A percentile compares a stretch with the other conserved stretches of the same genome.
Evolutionary conservation across 2,113 vertebrate species (phyloP).

Genomic region (Notothenia rossii): DNA sequence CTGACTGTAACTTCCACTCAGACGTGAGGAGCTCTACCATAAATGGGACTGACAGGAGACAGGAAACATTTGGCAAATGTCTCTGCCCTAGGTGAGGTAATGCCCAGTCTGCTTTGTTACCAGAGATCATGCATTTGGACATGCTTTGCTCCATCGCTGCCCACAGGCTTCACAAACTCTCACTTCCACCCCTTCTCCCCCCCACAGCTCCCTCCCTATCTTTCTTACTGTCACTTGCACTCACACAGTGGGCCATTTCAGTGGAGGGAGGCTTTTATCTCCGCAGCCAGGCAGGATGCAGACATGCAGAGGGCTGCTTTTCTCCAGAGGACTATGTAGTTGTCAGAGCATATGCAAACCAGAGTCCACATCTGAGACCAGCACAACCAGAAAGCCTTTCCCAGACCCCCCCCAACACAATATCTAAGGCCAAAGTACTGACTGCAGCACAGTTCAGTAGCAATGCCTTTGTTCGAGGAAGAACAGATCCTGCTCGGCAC

Average conservation of each 20-base stretch:
- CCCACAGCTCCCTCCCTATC: slow-evolving; percentile 42
- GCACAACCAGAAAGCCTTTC: slow-evolving; percentile 40
- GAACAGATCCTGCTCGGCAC: slow-evolving; percentile 27
- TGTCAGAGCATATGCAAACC: slow-evolving; percentile 51
- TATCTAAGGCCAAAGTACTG: slow-evolving; percentile 45
- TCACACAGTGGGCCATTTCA: slow-evolving; percentile 67
- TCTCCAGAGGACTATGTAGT: slow-evolving; percentile 46
- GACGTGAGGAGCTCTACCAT: slow-evolving; percentile 8
- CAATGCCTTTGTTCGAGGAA: slow-evolving; percentile 30
- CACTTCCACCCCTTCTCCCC: slow-evolving; percentile 28
- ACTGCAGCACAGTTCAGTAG: slow-evolving; percentile 21
- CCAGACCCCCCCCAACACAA: slow-evolving; percentile 31
- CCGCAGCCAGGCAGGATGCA: slow-evolving; percentile 60
- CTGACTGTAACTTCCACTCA: slow-evolving; percentile 20
- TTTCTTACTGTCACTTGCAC: slow-evolving; percentile 68
- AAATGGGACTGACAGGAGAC: slow-evolving; percentile 40
- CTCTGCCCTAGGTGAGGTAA: slow-evolving; percentile 18
- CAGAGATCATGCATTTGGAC: slow-evolving; percentile 47
- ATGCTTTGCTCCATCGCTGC: slow-evolving; percentile 45
- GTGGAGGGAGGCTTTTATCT: slow-evolving; percentile 71
- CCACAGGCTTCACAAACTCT: slow-evolving; percentile 53
- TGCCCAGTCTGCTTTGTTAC: slow-evolving; percentile 17
- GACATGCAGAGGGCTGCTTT: slow-evolving; percentile 59
- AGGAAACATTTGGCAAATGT: slow-evolving; percentile 34
- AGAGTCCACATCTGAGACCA: slow-evolving; percentile 62